Base-by-base conservation (phyloP, 2,888 invertebrate genomes). In the Tetanocera ferruginea region DNA sequence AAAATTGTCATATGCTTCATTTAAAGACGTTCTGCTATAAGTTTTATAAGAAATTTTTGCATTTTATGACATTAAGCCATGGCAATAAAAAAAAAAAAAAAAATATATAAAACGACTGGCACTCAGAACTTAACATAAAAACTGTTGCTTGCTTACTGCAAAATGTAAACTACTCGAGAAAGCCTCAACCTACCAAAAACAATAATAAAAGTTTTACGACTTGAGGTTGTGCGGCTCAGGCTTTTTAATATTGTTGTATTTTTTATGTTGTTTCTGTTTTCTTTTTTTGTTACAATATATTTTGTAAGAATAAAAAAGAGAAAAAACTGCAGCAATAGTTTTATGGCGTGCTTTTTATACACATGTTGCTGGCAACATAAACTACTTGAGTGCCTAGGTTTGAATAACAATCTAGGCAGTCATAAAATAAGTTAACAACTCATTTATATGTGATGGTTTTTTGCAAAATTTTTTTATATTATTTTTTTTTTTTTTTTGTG, bases 1-100 rank as follows among this genome's bases (percentile, higher is more conserved):
- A 86, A 86, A 86, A 86, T 85, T 86, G 86, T 86, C 86, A 85
- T 86, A 86, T 84, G 86, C 86, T 84, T 86, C 86, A 86, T 86
- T 86, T 85, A 86, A 43, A 43, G 84, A 83, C 85, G 86, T 84
- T 86, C 85, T 85, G 86, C 86, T 83, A 74, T 70, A 64, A 28
- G 64, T 34, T 64, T 60, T 60, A 23, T n/a, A 62, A 19, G 62
- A 64, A 64, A 64, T 64, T 43, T 14, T 31, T 34, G 64, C 64
- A 28, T n/a, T 64, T 64, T 34, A 64, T 34, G 64, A 64, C 64
- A 34, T 55, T 6, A 23, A 28, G 5, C 34, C 64, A n/a, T 64
- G 64, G 34, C 34, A 11, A 34, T 8, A 64, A 34, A 43, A 43
- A 14, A 43, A 43, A 11, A 43, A 43, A 11, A 43, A 43, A 43